A percentile compares a stretch with the other conserved stretches of the same genome.
These are phyloP conservation scores for Melanotaenia parkinsoni DNA, from an alignment of 2,797 vertebrate genomes.

Conservation along the genomic window DNA sequence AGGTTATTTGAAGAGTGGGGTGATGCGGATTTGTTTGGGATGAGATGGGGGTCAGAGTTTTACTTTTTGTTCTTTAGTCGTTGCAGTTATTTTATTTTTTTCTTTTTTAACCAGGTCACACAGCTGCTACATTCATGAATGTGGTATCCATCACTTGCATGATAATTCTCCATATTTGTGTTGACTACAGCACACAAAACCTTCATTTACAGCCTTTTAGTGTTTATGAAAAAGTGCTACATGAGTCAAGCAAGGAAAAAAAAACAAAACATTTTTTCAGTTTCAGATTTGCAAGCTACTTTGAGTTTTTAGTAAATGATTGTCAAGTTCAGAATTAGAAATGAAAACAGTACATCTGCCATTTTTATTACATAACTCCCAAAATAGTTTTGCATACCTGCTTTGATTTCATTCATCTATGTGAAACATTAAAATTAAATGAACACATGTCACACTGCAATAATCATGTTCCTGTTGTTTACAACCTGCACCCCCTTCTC, in stretches of 20 bases:
- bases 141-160: too few relatives aligned
- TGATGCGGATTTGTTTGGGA: conserved; percentile 33
- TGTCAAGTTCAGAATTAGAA: too few relatives aligned
- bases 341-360: neutral
- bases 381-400: neutral
- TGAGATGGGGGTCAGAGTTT: conserved; percentile 40
- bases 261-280: too few relatives aligned
- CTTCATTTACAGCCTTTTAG: neutral
- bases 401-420: neutral
- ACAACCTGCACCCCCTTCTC: too few relatives aligned
- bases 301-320: neutral
- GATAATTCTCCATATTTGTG: too few relatives aligned
- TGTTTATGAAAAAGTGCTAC: neutral
- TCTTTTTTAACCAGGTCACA: neutral
- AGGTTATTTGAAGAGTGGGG: conserved; percentile 44
- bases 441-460: neutral
- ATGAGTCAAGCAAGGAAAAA: neutral
- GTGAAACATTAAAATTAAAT: neutral
- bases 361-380: neutral
- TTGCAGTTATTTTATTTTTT: too few relatives aligned
- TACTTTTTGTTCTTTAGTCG: neutral
- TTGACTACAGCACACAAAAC: neutral
- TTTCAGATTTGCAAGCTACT: neutral
- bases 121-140: neutral
- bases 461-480: too few relatives aligned